phyloP scores from a whole-genome alignment of 2,797 vertebrate genomes.

The Pipistrellus nathusii region DNA sequence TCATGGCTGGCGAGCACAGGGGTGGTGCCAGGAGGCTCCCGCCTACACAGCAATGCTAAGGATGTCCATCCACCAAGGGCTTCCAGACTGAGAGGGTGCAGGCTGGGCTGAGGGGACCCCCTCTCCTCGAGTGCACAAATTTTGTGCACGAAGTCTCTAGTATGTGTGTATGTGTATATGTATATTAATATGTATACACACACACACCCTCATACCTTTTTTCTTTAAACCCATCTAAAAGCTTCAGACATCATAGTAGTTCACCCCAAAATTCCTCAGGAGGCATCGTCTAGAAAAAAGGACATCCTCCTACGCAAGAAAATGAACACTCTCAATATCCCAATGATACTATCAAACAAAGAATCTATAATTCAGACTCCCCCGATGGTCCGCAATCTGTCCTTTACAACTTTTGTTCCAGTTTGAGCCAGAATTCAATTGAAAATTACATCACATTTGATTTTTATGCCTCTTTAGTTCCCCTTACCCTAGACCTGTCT shows the following conservation, averaged over 20 bases:
- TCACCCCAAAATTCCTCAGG: neutral
- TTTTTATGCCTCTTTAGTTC: neutral
- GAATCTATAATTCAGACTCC: neutral
- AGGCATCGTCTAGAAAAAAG: neutral
- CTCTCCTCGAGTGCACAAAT: too few relatives aligned
- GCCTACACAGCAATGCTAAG: too few relatives aligned
- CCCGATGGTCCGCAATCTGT: rapidly evolving
- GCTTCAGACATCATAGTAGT: neutral
- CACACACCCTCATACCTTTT: too few relatives aligned
- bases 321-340: rapidly evolving
- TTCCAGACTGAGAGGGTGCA: too few relatives aligned
- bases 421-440: neutral
- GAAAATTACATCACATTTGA: neutral
- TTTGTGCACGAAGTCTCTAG: too few relatives aligned
- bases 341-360: rapidly evolving
- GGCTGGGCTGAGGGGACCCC: too few relatives aligned
- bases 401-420: neutral
- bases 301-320: neutral
- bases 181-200: neutral
- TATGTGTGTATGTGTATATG: too few relatives aligned
- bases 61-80: too few relatives aligned
- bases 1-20: too few relatives aligned
- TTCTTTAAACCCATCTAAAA: neutral
- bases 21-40: too few relatives aligned
- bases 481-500: neutral